phyloP scores from a whole-genome alignment of 2,113 vertebrate genomes.

The Melozone crissalis region DNA sequence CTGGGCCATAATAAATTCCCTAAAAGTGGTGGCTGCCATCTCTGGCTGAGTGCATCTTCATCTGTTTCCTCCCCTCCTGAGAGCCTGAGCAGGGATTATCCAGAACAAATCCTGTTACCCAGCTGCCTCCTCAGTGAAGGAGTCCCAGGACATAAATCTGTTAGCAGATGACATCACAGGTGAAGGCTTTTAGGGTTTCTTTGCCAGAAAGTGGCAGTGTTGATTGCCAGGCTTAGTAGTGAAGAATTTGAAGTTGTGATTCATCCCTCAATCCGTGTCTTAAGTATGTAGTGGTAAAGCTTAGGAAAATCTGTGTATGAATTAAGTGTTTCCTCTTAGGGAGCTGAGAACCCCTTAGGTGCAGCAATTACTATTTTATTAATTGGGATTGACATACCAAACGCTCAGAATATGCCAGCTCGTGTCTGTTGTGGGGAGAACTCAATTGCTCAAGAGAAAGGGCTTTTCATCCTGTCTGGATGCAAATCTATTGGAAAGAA shows the following conservation, averaged over 20 bases:
- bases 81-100: neutral
- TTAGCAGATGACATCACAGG: neutral
- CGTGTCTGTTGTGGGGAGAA: constrained; percentile 3
- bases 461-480: neutral
- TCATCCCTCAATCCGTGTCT: neutral
- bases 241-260: constrained; percentile 30
- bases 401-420: neutral
- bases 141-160: neutral
- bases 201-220: constrained; percentile 4
- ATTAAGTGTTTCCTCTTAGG: neutral
- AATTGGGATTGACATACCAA: constrained; percentile 36
- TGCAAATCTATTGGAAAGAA: constrained; percentile 1
- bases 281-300: neutral
- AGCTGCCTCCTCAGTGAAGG: neutral
- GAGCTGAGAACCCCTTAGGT: constrained; percentile 35
- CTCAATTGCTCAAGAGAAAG: neutral
- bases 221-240: constrained; percentile 25
- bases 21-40: neutral
- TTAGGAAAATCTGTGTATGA: constrained; percentile 15
- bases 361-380: constrained; percentile 32
- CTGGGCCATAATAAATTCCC: neutral
- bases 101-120: constrained; percentile 29
- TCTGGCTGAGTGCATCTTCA: neutral
- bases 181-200: neutral
- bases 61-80: neutral